Base-by-base conservation (phyloP, 2,113 vertebrate species). In the Hassar affinis region DNA sequence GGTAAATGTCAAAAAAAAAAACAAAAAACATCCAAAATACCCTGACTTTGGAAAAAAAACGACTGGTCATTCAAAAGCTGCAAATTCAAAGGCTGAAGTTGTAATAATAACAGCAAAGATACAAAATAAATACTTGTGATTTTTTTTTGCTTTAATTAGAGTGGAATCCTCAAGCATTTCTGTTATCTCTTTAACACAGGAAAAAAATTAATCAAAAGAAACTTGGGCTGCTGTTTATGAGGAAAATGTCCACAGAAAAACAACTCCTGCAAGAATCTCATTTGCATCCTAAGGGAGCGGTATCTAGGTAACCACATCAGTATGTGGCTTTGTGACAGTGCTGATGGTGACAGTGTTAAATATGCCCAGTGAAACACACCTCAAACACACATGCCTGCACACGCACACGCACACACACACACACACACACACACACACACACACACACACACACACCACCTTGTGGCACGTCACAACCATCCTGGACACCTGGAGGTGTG, bases 321-420 rank as follows among this genome's bases (percentile, higher is more conserved):
- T 84, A 66, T 80, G 80, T 79, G 84, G 87, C 84, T 89, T 80
- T 47, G 80, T 84, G 86, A 84, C 62, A 56, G 87, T 85, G 91
- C 88, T 86, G 84, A 87, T 84, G 88, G 85, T 86, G 88, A 88
- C 64, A 84, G 91, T 89, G 92, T 90, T 92, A 92, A 94, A 92
- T 93, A 93, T 94, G 90, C 92, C 91, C 88, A 84, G 93, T 66
- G 89, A 93, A 92, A 89, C 88, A 81, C 86, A 87, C 90, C 88
- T 90, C 88, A 87, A 86, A 86, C 88, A 82, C 80, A 84, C 83
- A 72, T 54, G 86, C 35, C 64, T 74, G 75, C n/a, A n/a, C n/a
- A n/a, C n/a, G n/a, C 72, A 20, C 79, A 85, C 85, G 77, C 61
- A 89, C 57, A 80, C 83, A 78, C 76, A 20, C 79, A 85, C 85